A percentile compares a stretch with the other conserved stretches of the same genome.
Conservation (phyloP, 2,797 vertebrate genomes). For the Poecilia wingei region DNA sequence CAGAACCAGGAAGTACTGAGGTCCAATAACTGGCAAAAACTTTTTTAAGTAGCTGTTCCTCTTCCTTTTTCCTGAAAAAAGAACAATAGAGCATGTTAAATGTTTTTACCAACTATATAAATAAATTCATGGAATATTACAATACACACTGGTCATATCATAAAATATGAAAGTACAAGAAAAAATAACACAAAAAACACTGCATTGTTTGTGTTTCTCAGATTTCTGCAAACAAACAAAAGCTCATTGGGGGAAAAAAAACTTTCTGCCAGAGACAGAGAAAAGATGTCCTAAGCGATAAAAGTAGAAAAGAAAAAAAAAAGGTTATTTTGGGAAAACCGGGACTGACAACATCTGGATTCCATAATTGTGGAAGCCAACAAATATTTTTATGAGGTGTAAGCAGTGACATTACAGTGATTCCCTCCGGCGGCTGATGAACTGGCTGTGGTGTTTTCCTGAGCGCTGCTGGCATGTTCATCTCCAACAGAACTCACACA, state of each 20-base stretch:
- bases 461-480: neutral
- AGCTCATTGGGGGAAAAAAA: slow-evolving; percentile 7
- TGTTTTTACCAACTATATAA: no score
- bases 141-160: neutral
- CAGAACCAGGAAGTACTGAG: neutral
- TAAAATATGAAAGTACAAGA: neutral
- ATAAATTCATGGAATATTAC: neutral
- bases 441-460: neutral
- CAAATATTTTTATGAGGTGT: slow-evolving; percentile 44
- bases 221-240: neutral
- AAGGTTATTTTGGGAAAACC: neutral
- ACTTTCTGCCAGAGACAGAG: neutral
- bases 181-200: neutral
- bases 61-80: neutral
- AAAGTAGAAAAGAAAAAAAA: neutral
- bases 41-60: neutral
- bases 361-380: slow-evolving; percentile 37
- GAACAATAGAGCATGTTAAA: neutral
- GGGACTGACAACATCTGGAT: slow-evolving; percentile 45
- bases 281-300: neutral
- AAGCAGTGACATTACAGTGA: slow-evolving; percentile 34
- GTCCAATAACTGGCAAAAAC: neutral
- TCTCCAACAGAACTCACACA: neutral
- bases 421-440: slow-evolving; percentile 13
- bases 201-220: neutral